These are phyloP conservation scores for Antrozous pallidus DNA, from an alignment of 2,797 vertebrate genomes.

Conservation along the genomic window DNA sequence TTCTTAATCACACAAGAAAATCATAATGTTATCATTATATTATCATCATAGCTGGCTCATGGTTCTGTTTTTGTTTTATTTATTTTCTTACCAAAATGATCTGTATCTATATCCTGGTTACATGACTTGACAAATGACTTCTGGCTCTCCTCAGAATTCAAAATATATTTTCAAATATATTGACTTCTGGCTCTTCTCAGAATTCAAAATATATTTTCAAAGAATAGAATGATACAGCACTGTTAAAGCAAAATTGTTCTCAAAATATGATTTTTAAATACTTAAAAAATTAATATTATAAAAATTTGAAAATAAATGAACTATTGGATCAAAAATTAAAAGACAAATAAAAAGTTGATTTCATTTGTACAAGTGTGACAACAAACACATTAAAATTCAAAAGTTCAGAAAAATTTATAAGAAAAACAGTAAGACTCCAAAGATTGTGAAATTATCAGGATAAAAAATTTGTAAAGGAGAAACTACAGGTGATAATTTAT, in stretches of 20 bases:
- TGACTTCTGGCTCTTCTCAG: not conserved
- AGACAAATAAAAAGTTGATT: not conserved
- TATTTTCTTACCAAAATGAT: not conserved
- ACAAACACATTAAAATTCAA: not conserved
- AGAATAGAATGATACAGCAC: not conserved
- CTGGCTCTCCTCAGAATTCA: not conserved
- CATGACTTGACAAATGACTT: not conserved
- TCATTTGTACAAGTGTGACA: not conserved
- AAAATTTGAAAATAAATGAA: not conserved
- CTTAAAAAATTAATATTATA: not conserved
- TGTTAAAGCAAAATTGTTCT: not conserved
- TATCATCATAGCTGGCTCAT: not conserved
- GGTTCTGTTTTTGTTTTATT: not conserved
- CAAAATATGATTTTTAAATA: not conserved
- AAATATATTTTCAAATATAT: not conserved
- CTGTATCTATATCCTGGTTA: not conserved
- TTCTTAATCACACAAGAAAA: conserved; percentile 38
- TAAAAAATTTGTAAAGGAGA: not conserved
- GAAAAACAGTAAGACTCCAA: not conserved
- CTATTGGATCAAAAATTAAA: not conserved
- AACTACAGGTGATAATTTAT: not conserved
- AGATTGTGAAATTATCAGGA: not conserved
- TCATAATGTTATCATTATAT: not conserved
- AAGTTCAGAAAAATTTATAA: not conserved
- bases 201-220: conserved; percentile 28